Base-by-base conservation (phyloP, 2,797 vertebrate species). In the Hoplostethus atlanticus region DNA sequence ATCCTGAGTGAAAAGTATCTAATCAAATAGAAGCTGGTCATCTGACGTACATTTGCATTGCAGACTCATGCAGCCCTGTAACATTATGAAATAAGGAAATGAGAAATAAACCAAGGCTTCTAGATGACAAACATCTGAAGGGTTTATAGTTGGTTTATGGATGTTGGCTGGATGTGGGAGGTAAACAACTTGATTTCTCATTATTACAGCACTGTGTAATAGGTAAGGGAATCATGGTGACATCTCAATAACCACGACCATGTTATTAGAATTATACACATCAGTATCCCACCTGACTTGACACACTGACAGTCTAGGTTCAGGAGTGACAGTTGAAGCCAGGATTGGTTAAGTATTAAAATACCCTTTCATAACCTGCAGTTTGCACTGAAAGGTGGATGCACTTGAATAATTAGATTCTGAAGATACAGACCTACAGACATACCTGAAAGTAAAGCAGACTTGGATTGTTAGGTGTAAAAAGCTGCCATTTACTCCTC, bases 401-500 rank as follows among this genome's bases (percentile, higher is more conserved):
- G 74, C 16, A 88, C 78, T 77, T 79, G 38, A 50, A 64, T 52
- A 40, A 82, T 84, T 71, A 10, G 38, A 9, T 40, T 9, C 9
- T 40, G 38, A 40, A 40, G 1, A 40, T 9, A 40, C 36, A 38
- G 5, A 38, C 36, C 36, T 38, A 9, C 5, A 38, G 28, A 36
- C 7, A 36, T 36, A 36, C 4, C 34, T 36, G 34, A 7, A 36
- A 36, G 6, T 6, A 6, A 36, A 28, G 28, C 28, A 28, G 28
- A 36, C 34, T 36, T 9, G 38, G 3, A 11, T 84, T 87, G 88
- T 81, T 71, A 83, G 64, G 68, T 83, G 79, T 52, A 56, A 85
- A 84, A 66, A 64, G 74, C 73, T 80, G 61, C 54, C 16, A 71
- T 83, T 90, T 88, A 68, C 57, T 84, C 90, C 85, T 84, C 84